Evolutionary conservation across 2,888 invertebrate genomes (phyloP).

Genomic region (Tromatobia lineatoria): DNA sequence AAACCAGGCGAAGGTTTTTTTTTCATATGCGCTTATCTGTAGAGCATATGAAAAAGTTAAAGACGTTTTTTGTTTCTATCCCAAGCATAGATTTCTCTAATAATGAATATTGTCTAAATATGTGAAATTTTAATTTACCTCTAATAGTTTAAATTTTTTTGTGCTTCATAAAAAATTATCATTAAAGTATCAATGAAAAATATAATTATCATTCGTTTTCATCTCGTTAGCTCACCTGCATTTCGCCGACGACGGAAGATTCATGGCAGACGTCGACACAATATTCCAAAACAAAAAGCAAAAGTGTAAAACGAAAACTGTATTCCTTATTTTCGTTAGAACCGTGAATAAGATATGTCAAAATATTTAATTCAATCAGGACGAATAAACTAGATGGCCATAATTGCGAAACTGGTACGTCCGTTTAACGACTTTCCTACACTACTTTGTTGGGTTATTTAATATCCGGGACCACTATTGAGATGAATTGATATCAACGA

Average conservation of each 20-base stretch:
- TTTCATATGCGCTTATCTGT: too few species aligned
- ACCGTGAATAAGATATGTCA: neutral
- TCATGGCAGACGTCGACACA: conserved; percentile 80
- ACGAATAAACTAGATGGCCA: neutral
- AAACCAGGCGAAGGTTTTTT: too few species aligned
- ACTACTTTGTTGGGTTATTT: conserved; percentile 18
- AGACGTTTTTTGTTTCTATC: too few species aligned
- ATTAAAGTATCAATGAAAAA: too few species aligned
- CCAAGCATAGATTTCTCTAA: too few species aligned
- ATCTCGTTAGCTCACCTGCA: conserved; percentile 79
- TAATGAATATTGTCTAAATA: too few species aligned
- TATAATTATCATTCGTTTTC: too few species aligned
- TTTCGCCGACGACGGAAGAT: conserved; percentile 76
- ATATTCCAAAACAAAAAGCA: conserved; percentile 46
- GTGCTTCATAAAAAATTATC: too few species aligned
- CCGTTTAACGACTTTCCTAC: conserved; percentile 6
- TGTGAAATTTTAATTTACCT: too few species aligned
- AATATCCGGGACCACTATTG: conserved; percentile 31
- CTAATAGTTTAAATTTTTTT: too few species aligned
- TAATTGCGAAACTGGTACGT: neutral
- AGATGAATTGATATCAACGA: conserved; percentile 37
- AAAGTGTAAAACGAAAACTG: conserved; percentile 2
- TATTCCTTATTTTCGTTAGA: conserved; percentile 10
- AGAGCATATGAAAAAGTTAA: too few species aligned
- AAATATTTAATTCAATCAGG: neutral